Conservation (phyloP, 2,888 invertebrate species). For the Drosophila colorata region DNA sequence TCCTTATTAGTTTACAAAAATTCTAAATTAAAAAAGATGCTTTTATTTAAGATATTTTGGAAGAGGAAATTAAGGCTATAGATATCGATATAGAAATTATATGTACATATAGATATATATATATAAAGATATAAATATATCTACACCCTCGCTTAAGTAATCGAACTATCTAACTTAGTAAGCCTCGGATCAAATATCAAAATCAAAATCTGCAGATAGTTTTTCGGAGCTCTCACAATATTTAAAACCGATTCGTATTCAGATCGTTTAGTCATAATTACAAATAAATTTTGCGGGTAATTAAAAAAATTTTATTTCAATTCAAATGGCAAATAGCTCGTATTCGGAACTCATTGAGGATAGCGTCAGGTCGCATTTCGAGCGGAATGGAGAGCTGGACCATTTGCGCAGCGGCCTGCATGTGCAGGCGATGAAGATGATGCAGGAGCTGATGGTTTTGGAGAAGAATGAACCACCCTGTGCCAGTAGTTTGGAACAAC, state of each 20-base stretch:
- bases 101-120: neutral
- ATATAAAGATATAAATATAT: neutral
- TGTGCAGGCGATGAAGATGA: conserved; percentile 72
- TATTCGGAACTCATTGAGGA: conserved; percentile 40
- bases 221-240: neutral
- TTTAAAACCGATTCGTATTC: neutral
- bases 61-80: too few relatives aligned
- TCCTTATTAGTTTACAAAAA: neutral
- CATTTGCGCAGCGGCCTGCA: conserved; percentile 79
- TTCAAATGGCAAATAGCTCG: conserved; percentile 28
- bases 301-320: neutral
- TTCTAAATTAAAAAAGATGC: neutral
- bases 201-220: neutral
- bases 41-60: neutral
- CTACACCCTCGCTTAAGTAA: too few relatives aligned
- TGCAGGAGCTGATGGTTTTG: conserved; percentile 55
- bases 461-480: conserved; percentile 15
- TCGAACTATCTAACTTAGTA: neutral
- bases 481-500: conserved; percentile 24
- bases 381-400: conserved; percentile 69
- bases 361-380: conserved; percentile 49
- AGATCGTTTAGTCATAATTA: neutral
- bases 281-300: conserved; percentile 10
- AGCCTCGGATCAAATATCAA: neutral
- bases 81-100: neutral